Evolutionary conservation across 2,888 invertebrate species (phyloP).

Genomic region (Andrena praecox): DNA sequence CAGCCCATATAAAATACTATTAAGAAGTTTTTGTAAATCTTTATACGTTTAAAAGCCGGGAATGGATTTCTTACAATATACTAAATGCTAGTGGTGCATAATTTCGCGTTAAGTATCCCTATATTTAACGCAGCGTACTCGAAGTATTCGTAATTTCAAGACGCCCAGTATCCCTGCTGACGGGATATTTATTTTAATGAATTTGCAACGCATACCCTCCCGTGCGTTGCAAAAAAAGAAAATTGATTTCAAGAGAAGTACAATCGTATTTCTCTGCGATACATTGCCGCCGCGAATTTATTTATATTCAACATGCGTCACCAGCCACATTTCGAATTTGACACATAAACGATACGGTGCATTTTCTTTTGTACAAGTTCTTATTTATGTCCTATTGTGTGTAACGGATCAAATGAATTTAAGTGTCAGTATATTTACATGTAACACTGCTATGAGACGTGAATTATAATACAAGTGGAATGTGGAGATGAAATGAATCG

Average conservation of each 20-base stretch:
- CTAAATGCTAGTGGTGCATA: slow-evolving; percentile 31
- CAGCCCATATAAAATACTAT: slow-evolving; percentile 59
- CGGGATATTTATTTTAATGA: slow-evolving; percentile 45
- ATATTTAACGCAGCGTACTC: background rate
- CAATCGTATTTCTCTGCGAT: slow-evolving; percentile 34
- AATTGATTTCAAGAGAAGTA: slow-evolving; percentile 19
- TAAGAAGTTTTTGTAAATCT: slow-evolving; percentile 68
- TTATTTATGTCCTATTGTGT: slow-evolving; percentile 45
- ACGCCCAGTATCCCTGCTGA: background rate
- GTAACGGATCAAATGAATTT: slow-evolving; percentile 31
- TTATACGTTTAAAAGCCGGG: slow-evolving; percentile 66
- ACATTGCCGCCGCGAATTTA: slow-evolving; percentile 10
- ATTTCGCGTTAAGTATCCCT: slow-evolving; percentile 15
- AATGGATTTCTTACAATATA: slow-evolving; percentile 56
- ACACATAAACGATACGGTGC: slow-evolving; percentile 3
- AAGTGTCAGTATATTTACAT: slow-evolving; percentile 47
- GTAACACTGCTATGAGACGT: slow-evolving; percentile 62
- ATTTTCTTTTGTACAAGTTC: slow-evolving; percentile 40
- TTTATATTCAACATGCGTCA: slow-evolving; percentile 32
- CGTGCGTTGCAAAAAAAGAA: background rate
- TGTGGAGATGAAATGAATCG: slow-evolving; percentile 23
- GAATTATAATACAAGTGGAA: slow-evolving; percentile 53
- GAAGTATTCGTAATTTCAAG: slow-evolving; percentile 31
- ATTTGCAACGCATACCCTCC: background rate
- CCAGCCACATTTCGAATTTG: slow-evolving; percentile 23